Percentiles rank a stretch among this genome's conserved stretches.
Evolutionary conservation across 2,888 invertebrate species (phyloP).

Genomic region (Brachylomia viminalis): DNA sequence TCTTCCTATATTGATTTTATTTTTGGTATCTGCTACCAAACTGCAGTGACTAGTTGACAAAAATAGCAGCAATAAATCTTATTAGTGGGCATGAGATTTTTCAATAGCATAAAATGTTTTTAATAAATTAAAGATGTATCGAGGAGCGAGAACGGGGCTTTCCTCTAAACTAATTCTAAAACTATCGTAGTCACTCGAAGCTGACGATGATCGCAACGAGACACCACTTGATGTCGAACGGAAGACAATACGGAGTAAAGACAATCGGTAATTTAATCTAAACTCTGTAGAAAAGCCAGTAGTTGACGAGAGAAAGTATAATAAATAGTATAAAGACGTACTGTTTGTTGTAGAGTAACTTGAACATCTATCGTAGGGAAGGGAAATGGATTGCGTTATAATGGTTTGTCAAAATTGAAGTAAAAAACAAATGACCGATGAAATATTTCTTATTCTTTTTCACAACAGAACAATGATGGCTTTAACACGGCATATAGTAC

Average conservation of each 20-base stretch:
- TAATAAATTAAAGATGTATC: not conserved
- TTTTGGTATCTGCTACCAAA: not conserved
- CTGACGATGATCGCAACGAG: constrained; percentile 34
- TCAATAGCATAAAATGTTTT: not conserved
- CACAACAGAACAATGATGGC: no score
- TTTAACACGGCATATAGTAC: no score
- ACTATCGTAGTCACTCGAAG: not conserved
- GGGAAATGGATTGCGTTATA: not conserved
- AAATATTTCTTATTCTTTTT: not conserved
- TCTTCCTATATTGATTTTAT: not conserved
- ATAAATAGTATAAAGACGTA: constrained; percentile 67
- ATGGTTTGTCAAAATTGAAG: not conserved
- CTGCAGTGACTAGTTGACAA: not conserved
- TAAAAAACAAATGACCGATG: not conserved
- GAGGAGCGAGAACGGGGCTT: not conserved
- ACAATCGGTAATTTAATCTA: constrained; percentile 75
- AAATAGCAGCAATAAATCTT: not conserved
- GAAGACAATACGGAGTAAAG: constrained; percentile 76
- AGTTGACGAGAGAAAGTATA: constrained; percentile 81
- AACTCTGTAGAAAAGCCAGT: constrained; percentile 75
- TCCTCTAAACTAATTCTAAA: constrained; percentile 32
- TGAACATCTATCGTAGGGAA: constrained; percentile 51
- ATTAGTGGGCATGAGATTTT: not conserved
- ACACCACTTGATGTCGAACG: constrained; percentile 59
- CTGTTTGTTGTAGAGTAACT: constrained; percentile 60